Evolutionary conservation across 2,113 vertebrate species (phyloP).

Genomic region (Eclectus roratus): DNA sequence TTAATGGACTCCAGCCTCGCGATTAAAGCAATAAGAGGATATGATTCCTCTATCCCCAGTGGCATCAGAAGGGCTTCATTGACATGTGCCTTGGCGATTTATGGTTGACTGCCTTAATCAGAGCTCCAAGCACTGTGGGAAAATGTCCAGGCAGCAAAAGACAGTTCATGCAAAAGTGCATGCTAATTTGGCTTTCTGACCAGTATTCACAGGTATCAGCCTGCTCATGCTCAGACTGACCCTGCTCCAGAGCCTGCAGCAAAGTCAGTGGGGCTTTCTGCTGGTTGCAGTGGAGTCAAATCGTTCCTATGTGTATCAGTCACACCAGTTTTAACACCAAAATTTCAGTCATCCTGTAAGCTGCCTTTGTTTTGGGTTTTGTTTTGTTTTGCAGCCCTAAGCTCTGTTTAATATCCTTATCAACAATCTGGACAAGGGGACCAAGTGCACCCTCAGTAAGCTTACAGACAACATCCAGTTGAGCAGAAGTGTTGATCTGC

Average conservation of each 20-base stretch:
- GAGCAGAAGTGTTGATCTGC: neutral
- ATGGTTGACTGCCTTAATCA: conserved; percentile 52
- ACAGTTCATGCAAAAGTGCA: neutral
- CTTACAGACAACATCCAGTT: neutral
- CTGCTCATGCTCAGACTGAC: neutral
- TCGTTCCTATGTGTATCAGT: fast-evolving
- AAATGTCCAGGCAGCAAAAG: conserved; percentile 39
- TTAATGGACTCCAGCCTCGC: conserved; percentile 51
- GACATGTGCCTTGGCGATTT: conserved; percentile 57
- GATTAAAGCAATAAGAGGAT: conserved; percentile 56
- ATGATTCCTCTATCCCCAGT: conserved; percentile 42
- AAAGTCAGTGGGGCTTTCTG: neutral
- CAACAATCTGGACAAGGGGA: neutral
- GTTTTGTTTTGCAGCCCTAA: neutral
- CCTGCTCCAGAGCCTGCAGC: neutral
- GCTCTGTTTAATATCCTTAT: neutral
- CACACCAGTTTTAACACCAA: neutral
- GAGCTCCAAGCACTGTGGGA: conserved; percentile 24
- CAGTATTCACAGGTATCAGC: neutral
- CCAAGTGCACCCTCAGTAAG: neutral
- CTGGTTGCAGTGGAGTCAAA: neutral
- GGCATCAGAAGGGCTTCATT: conserved; percentile 20
- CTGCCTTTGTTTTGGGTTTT: neutral
- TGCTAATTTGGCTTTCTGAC: neutral
- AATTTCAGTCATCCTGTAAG: neutral